A percentile compares a stretch with the other conserved stretches of the same genome.
phyloP scores from a whole-genome alignment of 2,888 invertebrate species.

The Lasioglossum zephyrum region DNA sequence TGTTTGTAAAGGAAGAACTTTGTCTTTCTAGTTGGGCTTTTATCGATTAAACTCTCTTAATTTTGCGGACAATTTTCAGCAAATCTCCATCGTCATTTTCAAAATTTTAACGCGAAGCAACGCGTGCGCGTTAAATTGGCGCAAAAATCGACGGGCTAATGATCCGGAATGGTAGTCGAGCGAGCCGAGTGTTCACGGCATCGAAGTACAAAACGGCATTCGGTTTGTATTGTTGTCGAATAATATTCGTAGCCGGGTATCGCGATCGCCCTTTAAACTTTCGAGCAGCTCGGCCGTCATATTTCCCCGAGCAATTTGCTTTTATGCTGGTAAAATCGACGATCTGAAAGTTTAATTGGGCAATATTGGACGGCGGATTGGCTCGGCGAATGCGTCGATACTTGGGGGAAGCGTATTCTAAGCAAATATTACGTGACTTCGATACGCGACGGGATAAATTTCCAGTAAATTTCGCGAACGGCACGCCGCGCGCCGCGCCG shows the following conservation, averaged over 20 bases:
- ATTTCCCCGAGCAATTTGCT: constrained; percentile 12
- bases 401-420: constrained; percentile 18
- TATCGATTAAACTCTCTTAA: background rate
- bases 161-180: background rate
- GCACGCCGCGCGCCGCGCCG: background rate
- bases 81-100: too few relatives aligned
- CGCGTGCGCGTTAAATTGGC: background rate
- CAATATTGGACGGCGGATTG: constrained; percentile 14
- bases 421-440: constrained; percentile 48
- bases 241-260: background rate
- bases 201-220: background rate
- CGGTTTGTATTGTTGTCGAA: constrained; percentile 1
- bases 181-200: background rate
- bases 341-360: constrained; percentile 39
- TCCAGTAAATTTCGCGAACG: constrained; percentile 50
- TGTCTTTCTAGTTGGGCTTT: background rate
- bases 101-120: background rate
- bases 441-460: constrained; percentile 60
- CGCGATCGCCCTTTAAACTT: constrained; percentile 42
- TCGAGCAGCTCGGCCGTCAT: background rate
- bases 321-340: background rate
- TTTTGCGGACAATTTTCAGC: background rate
- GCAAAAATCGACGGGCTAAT: background rate
- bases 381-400: constrained; percentile 22
- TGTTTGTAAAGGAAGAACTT: background rate